These are phyloP conservation scores for Podocnemis expansa DNA, from an alignment of 2,113 vertebrate genomes.

Conservation along the genomic window DNA sequence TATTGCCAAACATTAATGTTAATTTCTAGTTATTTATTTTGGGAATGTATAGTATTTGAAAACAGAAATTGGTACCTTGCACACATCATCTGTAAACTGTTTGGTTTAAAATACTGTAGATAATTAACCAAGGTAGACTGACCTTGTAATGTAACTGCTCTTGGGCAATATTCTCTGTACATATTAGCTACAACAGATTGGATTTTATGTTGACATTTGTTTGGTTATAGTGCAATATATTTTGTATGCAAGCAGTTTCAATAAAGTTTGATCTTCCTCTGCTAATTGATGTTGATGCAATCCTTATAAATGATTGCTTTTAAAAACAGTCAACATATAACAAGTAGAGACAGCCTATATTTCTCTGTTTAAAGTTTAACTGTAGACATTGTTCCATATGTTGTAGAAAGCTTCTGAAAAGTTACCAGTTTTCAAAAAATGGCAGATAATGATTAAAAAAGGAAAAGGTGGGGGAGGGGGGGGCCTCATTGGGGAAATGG, in stretches of 20 bases:
- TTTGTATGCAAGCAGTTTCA: constrained; percentile 99
- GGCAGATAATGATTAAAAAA: constrained; percentile 59
- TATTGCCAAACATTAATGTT: constrained; percentile 90
- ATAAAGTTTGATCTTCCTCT: constrained; percentile 99
- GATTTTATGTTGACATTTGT: constrained; percentile 98
- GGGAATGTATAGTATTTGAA: constrained; percentile 90
- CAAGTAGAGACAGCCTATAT: constrained; percentile 50
- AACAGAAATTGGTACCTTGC: constrained; percentile 89
- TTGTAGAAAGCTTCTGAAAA: constrained; percentile 64
- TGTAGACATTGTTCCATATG: constrained; percentile 70
- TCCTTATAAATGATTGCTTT: constrained; percentile 86
- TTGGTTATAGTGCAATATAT: constrained; percentile 99
- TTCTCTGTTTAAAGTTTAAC: constrained; percentile 72
- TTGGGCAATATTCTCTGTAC: constrained; percentile 97
- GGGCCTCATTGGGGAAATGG: constrained; percentile 48
- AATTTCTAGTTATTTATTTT: constrained; percentile 93
- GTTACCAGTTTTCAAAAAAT: constrained; percentile 54
- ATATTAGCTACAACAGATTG: constrained; percentile 96
- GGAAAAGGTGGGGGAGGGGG: too few relatives aligned
- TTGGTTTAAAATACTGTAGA: constrained; percentile 93
- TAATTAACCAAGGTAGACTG: constrained; percentile 96
- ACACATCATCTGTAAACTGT: constrained; percentile 90
- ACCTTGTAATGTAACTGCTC: constrained; percentile 96
- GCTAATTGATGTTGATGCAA: constrained; percentile 83
- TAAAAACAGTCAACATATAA: constrained; percentile 66